Percentiles rank a stretch among this genome's conserved stretches.
phyloP scores from a whole-genome alignment of 2,888 invertebrate species.

The Bellardia pandia region DNA sequence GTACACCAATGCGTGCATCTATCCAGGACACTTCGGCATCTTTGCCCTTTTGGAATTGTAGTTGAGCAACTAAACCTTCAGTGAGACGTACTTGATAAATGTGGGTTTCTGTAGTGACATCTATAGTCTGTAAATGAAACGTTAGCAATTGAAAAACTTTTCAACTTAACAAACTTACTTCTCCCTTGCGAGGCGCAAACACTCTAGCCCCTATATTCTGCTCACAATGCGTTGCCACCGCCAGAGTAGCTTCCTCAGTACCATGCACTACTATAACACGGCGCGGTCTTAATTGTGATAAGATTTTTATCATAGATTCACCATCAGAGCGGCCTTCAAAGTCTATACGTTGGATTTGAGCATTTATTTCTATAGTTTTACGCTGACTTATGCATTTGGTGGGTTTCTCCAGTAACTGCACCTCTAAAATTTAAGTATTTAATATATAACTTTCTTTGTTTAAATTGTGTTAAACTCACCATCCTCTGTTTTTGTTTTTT shows the following conservation, averaged over 20 bases:
- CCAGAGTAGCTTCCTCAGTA: constrained; percentile 87
- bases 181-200: constrained; percentile 92
- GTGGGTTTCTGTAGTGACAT: constrained; percentile 98
- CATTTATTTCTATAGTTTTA: constrained; percentile 91
- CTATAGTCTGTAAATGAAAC: constrained; percentile 85
- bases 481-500: constrained; percentile 73
- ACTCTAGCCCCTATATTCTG: constrained; percentile 89
- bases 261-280: constrained; percentile 92
- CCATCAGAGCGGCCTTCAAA: constrained; percentile 97
- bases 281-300: constrained; percentile 92
- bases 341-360: constrained; percentile 96
- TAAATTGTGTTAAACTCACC: constrained; percentile 63
- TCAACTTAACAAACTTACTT: constrained; percentile 84
- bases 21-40: constrained; percentile 99
- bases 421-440: constrained; percentile 80
- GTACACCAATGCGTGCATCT: constrained; percentile 89
- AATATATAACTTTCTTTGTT: background rate
- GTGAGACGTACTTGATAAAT: constrained; percentile 98
- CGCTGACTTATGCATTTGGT: constrained; percentile 93
- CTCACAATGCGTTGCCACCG: constrained; percentile 89
- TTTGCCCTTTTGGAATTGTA: constrained; percentile 93
- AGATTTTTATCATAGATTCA: constrained; percentile 91
- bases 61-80: constrained; percentile 94
- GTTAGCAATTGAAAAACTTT: background rate
- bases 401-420: constrained; percentile 89